These are phyloP conservation scores for Cydia pomonella DNA, from an alignment of 1,140 invertebrate genomes.

Conservation along the genomic window DNA sequence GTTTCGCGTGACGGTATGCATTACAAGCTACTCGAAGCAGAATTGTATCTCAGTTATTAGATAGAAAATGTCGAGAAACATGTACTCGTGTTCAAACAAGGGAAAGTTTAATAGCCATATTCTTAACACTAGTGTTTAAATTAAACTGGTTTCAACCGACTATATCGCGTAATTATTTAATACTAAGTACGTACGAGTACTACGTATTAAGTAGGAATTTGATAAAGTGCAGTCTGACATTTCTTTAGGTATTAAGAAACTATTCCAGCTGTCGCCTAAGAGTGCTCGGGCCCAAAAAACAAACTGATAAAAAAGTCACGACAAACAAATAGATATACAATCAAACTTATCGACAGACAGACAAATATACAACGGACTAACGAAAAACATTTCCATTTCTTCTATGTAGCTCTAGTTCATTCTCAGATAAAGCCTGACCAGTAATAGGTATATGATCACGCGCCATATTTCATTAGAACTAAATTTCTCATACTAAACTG, in stretches of 20 bases:
- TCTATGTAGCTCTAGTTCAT: too few species aligned
- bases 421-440: too few species aligned
- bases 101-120: slow-evolving; percentile 55
- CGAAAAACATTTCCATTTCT: too few species aligned
- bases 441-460: too few species aligned
- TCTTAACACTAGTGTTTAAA: slow-evolving; percentile 41
- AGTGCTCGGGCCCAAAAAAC: too few species aligned
- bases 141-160: neutral
- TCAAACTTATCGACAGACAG: too few species aligned
- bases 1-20: slow-evolving; percentile 28
- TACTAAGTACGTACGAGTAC: neutral
- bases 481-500: too few species aligned
- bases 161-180: neutral
- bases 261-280: too few species aligned
- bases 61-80: slow-evolving; percentile 52
- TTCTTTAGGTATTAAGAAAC: neutral
- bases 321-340: too few species aligned
- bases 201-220: neutral
- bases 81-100: slow-evolving; percentile 46
- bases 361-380: too few species aligned
- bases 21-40: slow-evolving; percentile 24
- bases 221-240: neutral
- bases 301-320: too few species aligned
- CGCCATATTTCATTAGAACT: too few species aligned
- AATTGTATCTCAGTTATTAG: slow-evolving; percentile 55